Base-by-base conservation (phyloP, 2,113 vertebrate species). In the Struthidea cinerea region DNA sequence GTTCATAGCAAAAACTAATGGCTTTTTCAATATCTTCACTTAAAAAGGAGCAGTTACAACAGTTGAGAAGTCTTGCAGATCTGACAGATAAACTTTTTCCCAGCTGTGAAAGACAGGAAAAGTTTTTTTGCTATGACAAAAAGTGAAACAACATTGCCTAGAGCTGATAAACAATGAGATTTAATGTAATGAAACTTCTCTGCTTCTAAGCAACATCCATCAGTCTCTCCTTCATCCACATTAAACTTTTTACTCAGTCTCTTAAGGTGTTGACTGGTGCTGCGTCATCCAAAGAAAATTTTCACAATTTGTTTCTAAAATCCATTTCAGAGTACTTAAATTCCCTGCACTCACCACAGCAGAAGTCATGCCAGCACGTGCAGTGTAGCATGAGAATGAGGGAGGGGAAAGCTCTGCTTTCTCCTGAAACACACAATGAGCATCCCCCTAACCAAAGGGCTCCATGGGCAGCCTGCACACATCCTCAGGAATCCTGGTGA, bases 81-180 rank as follows among this genome's bases (percentile, higher is more conserved):
- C 39, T 73, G 63, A 78, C 56, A 86, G 76, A 83, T 76, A 41
- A 77, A 84, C 63, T 57, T 87, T 37, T 77, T 87, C 46, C 46
- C 35, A 91, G 89, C 73, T 69, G 13, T 69, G 76, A 84, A 59
- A 84, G 83, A 88, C 55, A 88, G 47, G 68, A 65, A 32, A 89
- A 73, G 22, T 16, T 76, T 89, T 30, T 64, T 71, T 86, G 47
- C 56, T 56, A 6, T 39, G 76, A 88, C 75, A 80, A 65, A 92
- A 92, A 92, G 47, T 41, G 39, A 67, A 80, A 69, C 27, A 76
- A 55, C 55, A 21, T 70, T n/a, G 80, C 91, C 93, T 91, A 55
- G 77, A 92, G 89, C 79, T 90, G 53, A 64, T 78, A 87, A 92
- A 88, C 79, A 88, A 78, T 50, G 39, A 92, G 44, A 86, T 81